Evolutionary conservation across 2,113 vertebrate genomes (phyloP).

Genomic region (Eulemur rufifrons): DNA sequence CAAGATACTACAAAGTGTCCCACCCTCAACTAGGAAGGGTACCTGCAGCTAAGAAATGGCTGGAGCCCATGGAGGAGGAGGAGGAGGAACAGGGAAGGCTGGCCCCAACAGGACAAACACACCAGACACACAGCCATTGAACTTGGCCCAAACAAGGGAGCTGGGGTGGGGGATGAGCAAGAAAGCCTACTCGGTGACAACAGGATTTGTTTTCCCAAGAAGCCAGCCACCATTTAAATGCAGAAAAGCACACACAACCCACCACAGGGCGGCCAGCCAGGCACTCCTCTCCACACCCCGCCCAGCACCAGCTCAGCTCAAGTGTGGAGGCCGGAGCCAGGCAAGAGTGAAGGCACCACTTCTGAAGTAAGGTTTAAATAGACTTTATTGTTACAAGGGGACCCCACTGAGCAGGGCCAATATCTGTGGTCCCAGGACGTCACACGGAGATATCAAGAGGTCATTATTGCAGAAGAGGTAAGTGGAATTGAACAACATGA

Average conservation of each 20-base stretch:
- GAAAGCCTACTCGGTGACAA: background rate
- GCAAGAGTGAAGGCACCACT: background rate
- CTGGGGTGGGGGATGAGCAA: background rate
- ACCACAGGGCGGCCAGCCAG: background rate
- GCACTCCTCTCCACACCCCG: background rate
- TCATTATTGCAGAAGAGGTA: conserved; percentile 34
- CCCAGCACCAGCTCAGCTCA: background rate
- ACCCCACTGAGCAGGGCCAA: background rate
- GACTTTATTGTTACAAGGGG: conserved; percentile 70
- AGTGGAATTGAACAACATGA: conserved; percentile 11
- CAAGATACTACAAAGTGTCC: background rate
- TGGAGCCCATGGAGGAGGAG: background rate
- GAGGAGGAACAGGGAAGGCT: background rate
- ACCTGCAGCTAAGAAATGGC: background rate
- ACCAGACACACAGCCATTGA: background rate
- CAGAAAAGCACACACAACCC: background rate
- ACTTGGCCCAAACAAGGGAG: background rate
- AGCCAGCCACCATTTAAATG: background rate
- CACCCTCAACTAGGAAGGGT: background rate
- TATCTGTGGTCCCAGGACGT: conserved; percentile 58
- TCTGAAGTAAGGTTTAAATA: conserved; percentile 23
- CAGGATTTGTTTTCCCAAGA: background rate
- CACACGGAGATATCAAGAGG: background rate
- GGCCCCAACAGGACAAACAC: no score
- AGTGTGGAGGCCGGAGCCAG: background rate